phyloP scores from a whole-genome alignment of 2,888 invertebrate genomes.

The Penaeus monodon region DNA sequence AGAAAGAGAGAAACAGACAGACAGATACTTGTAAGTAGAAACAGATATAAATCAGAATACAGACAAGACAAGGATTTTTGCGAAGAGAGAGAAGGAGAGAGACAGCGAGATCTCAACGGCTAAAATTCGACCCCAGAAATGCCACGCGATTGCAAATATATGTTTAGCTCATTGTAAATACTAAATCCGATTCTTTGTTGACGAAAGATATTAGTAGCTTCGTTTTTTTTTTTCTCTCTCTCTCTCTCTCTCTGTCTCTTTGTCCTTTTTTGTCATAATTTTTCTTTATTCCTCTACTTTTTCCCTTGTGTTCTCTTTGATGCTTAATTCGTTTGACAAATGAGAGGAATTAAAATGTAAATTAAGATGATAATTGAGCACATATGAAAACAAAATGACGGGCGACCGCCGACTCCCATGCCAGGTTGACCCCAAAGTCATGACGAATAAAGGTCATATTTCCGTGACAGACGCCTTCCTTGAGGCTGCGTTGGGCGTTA shows the following conservation, averaged over 20 bases:
- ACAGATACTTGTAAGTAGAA: too few species aligned
- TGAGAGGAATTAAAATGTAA: slow-evolving; percentile 52
- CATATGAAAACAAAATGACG: slow-evolving; percentile 41
- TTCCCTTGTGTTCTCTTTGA: slow-evolving; percentile 32
- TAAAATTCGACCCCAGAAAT: slow-evolving; percentile 25
- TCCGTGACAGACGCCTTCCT: too few species aligned
- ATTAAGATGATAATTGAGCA: slow-evolving; percentile 54
- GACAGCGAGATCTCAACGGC: background rate
- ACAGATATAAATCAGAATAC: too few species aligned
- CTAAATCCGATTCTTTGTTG: background rate
- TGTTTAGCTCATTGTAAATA: slow-evolving; percentile 43
- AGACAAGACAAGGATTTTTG: too few species aligned
- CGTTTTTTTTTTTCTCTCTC: background rate
- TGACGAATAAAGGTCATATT: too few species aligned
- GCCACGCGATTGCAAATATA: slow-evolving; percentile 40
- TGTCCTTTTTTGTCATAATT: slow-evolving; percentile 2
- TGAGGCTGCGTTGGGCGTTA: too few species aligned
- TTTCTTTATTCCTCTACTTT: slow-evolving; percentile 7
- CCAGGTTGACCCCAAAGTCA: background rate
- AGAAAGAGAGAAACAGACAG: too few species aligned
- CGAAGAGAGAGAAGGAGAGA: too few species aligned
- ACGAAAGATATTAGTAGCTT: background rate
- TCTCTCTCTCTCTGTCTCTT: slow-evolving; percentile 4
- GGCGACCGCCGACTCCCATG: background rate
- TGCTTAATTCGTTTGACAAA: slow-evolving; percentile 50